Evolutionary conservation across 2,797 vertebrate genomes (phyloP), one percentile per base, ranked within the genome.

Genomic region (Schizopygopsis malacanthus): DNA sequence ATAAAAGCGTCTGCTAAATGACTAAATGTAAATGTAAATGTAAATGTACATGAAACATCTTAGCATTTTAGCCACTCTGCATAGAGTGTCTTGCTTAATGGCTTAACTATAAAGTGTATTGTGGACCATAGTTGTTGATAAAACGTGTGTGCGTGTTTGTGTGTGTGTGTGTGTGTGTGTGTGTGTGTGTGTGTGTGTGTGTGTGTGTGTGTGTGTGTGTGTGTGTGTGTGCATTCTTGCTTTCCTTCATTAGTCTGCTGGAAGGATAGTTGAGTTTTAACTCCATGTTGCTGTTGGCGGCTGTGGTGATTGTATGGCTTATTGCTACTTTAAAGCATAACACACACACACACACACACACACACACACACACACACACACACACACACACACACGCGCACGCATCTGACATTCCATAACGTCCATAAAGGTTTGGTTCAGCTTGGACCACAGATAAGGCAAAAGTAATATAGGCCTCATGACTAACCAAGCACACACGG

Each of bases 381-480:
- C 54, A 77, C 69, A 45, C 28, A 87, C 69, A 70, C 61, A 82
- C 45, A 80, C 43, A 76, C 54, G 78, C 75, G 59, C 63, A 79
- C 47, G 9, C 20, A 54, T 79, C 67, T 18, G 8, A 63, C 76
- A 79, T 63, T 65, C 69, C 76, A 79, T 61, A 72, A 80, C 4
- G 9, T 25, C 54, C 69, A 52, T 47, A 63, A 80, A 71, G 67
- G 56, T 73, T 80, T 63, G 45, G 79, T 45, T 81, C 56, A 22
- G 79, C 43, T 78, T 85, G 54, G 33, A 79, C 73, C 25, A 70
- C 22, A 82, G 87, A 88, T 88, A 88, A 85, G 87, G 79, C 22
- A 76, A 82, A 88, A 88, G 79, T 78, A 88, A 85, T 85, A 85
- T 88, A 85, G 75, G 79, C 83, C 63, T 63, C 59, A 79, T 77